phyloP scores from a whole-genome alignment of 2,113 vertebrate species.

The Nibea coibor region DNA sequence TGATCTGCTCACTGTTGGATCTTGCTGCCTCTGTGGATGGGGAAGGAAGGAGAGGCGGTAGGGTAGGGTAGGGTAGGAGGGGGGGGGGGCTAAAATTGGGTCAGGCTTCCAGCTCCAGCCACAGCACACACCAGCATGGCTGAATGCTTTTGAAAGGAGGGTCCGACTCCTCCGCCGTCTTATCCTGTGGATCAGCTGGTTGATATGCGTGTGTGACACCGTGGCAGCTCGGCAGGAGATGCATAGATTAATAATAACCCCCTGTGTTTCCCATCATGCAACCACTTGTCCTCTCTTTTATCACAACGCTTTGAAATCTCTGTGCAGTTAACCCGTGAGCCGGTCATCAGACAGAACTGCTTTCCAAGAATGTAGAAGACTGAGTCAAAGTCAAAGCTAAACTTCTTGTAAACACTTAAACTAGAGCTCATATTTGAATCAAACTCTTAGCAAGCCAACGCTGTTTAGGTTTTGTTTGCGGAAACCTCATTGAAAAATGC shows the following conservation, averaged over 20 bases:
- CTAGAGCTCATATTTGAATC: neutral
- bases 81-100: constrained; percentile 66
- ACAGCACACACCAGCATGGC: constrained; percentile 53
- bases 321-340: constrained; percentile 23
- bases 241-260: constrained; percentile 46
- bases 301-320: constrained; percentile 24
- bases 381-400: neutral
- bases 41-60: neutral
- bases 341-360: neutral
- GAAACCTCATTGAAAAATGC: constrained; percentile 27
- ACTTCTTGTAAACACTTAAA: neutral
- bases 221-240: constrained; percentile 44
- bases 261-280: constrained; percentile 18
- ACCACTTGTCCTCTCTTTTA: constrained; percentile 41
- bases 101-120: constrained; percentile 60
- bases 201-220: constrained; percentile 27
- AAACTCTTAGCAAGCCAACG: neutral
- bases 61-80: neutral
- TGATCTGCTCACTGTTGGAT: constrained; percentile 34
- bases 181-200: constrained; percentile 48
- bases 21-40: constrained; percentile 7
- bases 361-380: neutral
- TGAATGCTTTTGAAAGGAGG: constrained; percentile 57
- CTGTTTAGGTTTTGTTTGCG: neutral
- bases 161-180: constrained; percentile 17